Evolutionary conservation across 2,888 invertebrate species (phyloP).

Genomic region (Mellilla xanthometata): DNA sequence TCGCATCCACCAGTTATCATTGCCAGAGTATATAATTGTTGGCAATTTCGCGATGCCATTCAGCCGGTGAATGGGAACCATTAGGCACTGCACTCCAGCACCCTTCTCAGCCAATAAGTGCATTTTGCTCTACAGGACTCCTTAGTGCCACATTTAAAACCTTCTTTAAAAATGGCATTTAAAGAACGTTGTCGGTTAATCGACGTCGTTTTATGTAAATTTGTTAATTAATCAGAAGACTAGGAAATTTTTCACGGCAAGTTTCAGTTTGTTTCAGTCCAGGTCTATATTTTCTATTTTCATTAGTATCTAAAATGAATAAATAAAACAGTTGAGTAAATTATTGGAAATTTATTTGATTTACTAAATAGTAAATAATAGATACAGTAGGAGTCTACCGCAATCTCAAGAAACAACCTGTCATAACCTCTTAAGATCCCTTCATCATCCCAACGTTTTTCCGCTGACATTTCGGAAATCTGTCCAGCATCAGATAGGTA

Average conservation of each 20-base stretch:
- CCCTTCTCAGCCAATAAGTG: slow-evolving; percentile 79
- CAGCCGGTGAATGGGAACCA: slow-evolving; percentile 77
- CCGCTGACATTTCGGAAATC: slow-evolving; percentile 30
- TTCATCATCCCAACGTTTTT: slow-evolving; percentile 15
- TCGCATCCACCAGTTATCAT: slow-evolving; percentile 77
- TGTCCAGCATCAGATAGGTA: slow-evolving; percentile 25
- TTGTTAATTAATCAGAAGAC: slow-evolving; percentile 26
- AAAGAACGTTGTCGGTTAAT: slow-evolving; percentile 31
- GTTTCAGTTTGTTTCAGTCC: too few relatives aligned
- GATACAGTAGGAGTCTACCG: too few relatives aligned
- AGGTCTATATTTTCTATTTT: too few relatives aligned
- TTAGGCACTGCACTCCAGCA: slow-evolving; percentile 73
- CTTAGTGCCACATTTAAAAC: slow-evolving; percentile 72
- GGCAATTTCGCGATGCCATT: slow-evolving; percentile 78
- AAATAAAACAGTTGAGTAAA: too few relatives aligned
- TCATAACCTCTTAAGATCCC: slow-evolving; percentile 2
- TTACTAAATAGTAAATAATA: too few relatives aligned
- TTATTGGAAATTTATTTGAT: too few relatives aligned
- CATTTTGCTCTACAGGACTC: slow-evolving; percentile 77
- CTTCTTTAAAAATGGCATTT: slow-evolving; percentile 50
- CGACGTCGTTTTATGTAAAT: slow-evolving; percentile 33
- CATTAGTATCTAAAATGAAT: too few relatives aligned
- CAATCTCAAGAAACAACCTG: slow-evolving; percentile 1
- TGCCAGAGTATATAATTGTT: slow-evolving; percentile 80
- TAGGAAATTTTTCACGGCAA: neutral